Conservation (phyloP, 2,797 vertebrate species). For the Coluber constrictor region DNA sequence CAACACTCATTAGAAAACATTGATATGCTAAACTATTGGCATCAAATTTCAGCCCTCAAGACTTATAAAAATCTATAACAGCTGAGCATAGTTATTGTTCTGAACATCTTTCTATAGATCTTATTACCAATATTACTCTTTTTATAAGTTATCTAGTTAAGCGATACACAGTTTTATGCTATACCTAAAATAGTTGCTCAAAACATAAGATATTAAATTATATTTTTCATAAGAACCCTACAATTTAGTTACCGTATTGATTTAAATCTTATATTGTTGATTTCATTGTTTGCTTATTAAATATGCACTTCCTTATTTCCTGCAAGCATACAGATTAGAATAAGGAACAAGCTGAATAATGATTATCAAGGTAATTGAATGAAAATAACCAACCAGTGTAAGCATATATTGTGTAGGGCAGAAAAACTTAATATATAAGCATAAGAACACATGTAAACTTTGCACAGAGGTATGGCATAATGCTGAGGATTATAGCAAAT, state of each 20-base stretch:
- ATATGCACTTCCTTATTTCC: conserved; percentile 38
- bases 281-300: conserved; percentile 45
- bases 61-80: background rate
- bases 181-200: background rate
- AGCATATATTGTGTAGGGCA: background rate
- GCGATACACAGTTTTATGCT: conserved; percentile 7
- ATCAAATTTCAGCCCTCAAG: background rate
- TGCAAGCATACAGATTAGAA: conserved; percentile 29
- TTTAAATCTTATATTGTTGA: conserved; percentile 22
- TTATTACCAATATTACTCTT: background rate
- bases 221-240: background rate
- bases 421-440: background rate
- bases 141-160: background rate
- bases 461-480: background rate
- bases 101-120: background rate
- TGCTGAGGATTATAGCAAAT: background rate
- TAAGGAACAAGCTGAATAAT: background rate
- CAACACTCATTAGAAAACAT: background rate
- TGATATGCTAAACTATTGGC: background rate
- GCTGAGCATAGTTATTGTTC: background rate
- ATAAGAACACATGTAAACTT: background rate
- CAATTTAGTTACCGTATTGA: conserved; percentile 17
- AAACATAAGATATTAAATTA: conserved; percentile 2
- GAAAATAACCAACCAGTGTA: background rate
- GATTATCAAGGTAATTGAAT: conserved; percentile 8